Evolutionary conservation across 1,140 invertebrate species (phyloP), one percentile per base, ranked within the genome.

Genomic region (Berghia stephanieae): DNA sequence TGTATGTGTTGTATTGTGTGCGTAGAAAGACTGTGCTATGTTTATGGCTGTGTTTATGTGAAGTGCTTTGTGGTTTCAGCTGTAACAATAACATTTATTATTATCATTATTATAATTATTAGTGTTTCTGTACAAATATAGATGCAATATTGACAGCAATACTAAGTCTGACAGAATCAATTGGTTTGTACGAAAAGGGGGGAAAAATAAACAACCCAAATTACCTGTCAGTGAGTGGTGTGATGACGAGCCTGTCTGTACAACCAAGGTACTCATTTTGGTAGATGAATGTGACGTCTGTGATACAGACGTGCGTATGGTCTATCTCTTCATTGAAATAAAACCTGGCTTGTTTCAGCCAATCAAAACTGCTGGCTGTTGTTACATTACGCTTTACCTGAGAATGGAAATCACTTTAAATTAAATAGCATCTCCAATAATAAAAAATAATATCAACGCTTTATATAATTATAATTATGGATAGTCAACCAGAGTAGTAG

Each of bases 241-340:
- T 99, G 70, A 98, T 98, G 36, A 98, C 97, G 24, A 99, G 90
- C 78, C 97, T 92, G 84, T 99, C 97, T 1, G 96, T 98, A 86
- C 97, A 98, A 1, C 97, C 97, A 34, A 99, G 91, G 89, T 98
- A 99, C 89, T 99, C 97, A 91, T 99, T 99, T 90, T 98, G 96
- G 86, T 99, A 99, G 1, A 93, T 93, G 85, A 98, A 98, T 21
- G 94, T 94, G 1, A 98, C 96, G 87, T 98, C 97, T 0, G 97
- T 98, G 1, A 99, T 96, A 3, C 93, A 93, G 80, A 99, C 96
- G 88, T 93, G 93, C 2, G 96, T 98, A 84, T 95, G 95, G 83
- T 99, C 97, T 18, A 94, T 90, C 83, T 98, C 96, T 89, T 98
- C 96, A 90, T 97, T 96, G 88, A 98, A 99, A 88, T 98, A 99